Conservation (phyloP, 1,140 invertebrate genomes). For the Mercenaria mercenaria region DNA sequence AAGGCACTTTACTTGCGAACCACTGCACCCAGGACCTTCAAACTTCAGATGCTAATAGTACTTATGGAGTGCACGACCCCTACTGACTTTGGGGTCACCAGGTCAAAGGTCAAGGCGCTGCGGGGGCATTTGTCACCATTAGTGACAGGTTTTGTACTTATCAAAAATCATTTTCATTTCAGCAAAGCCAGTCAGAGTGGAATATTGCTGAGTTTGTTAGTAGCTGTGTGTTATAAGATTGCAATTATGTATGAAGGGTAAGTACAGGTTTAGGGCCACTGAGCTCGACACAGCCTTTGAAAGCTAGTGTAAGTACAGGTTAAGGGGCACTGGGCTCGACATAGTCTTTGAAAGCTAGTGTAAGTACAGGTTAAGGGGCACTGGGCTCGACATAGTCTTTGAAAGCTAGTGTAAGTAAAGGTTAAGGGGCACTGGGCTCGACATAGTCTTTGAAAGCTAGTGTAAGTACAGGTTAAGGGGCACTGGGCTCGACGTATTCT, state of each 20-base stretch:
- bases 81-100: neutral
- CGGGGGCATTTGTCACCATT: neutral
- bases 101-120: neutral
- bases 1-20: too few species aligned
- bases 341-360: neutral
- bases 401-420: neutral
- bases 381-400: neutral
- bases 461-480: neutral
- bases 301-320: neutral
- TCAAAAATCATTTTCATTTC: conserved; percentile 23
- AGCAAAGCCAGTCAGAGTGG: conserved; percentile 63
- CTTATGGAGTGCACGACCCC: neutral
- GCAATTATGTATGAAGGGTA: conserved; percentile 62
- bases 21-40: too few species aligned
- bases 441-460: neutral
- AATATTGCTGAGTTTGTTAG: conserved; percentile 40
- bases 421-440: too few species aligned
- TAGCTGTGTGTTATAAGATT: conserved; percentile 59
- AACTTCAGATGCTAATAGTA: too few species aligned
- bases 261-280: neutral
- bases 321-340: neutral
- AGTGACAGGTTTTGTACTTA: neutral
- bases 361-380: neutral
- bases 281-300: neutral
- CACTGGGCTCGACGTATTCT: neutral